phyloP scores from a whole-genome alignment of 2,888 invertebrate species.

The Aquatica leii region DNA sequence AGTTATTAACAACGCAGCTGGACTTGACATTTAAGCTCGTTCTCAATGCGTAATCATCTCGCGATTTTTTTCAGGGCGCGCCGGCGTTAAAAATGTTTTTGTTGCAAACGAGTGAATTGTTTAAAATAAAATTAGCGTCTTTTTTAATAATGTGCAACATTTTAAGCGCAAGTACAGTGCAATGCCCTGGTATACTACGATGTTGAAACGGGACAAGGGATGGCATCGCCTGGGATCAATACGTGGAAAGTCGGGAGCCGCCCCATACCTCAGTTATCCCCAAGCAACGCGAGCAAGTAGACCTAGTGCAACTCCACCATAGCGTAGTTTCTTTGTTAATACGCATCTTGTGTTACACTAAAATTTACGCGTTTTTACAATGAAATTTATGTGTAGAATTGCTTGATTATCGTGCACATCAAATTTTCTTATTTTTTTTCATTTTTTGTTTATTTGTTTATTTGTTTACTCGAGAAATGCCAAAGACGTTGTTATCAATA shows the following conservation, averaged over 20 bases:
- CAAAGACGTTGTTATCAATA: neutral
- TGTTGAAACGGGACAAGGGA: conserved; percentile 37
- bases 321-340: conserved; percentile 33
- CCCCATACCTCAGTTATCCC: conserved; percentile 42
- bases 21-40: no score
- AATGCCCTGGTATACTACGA: conserved; percentile 36
- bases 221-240: conserved; percentile 42
- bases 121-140: neutral
- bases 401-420: neutral
- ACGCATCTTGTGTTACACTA: conserved; percentile 22
- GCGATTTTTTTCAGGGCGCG: no score
- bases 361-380: neutral
- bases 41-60: no score
- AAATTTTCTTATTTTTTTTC: no score
- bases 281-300: conserved; percentile 38
- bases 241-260: conserved; percentile 41
- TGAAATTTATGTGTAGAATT: neutral
- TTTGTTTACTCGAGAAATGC: neutral
- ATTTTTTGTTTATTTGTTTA: no score
- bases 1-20: no score
- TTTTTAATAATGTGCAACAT: conserved; percentile 14
- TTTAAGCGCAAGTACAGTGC: conserved; percentile 35
- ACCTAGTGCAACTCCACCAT: conserved; percentile 38
- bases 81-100: no score
- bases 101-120: no score